Base-by-base conservation (phyloP, 1,140 invertebrate genomes). In the Planococcus citri region DNA sequence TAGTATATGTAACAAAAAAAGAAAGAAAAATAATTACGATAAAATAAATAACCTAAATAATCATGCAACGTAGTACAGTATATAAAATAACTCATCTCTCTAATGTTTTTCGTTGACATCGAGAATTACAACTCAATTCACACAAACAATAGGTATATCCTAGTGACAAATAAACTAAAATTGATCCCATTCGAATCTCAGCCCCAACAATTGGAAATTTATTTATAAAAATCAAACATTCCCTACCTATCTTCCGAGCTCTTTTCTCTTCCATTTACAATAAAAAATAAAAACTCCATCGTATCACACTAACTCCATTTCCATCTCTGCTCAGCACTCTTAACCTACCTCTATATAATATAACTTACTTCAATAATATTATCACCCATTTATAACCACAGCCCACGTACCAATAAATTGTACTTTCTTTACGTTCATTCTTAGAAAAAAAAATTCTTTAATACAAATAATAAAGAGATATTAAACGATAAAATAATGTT, bases 361-460 rank as follows among this genome's bases (percentile, higher is more conserved):
- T 64, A 64, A 64, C 60, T 64, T 64, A 64, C 60, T 9, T 51
- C 41, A 25, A 64, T 64, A 64, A 64, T 64, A 64, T 64, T 64
- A 64, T 64, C 60, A 64, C 60, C 60, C 60, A 64, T 25, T 64
- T 64, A 20, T 25, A 17, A 24, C 60, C 60, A 64, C 60, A 64
- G 60, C 60, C 60, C 60, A 64, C 60, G 60, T 64, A 64, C 60
- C 60, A 64, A 25, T 64, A 25, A 64, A 64, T 64, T 64, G 60
- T 64, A 64, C 60, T 64, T 64, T 64, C 60, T 64, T 64, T 64
- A 64, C 60, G 20, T 64, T 64, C 60, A 64, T 64, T 64, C 60
- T 25, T 25, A 64, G 24, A 2, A 64, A 25, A 64, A 60, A 6
- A 20, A 17, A 17, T 24, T 24, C 20, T 20, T 25, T 25, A 64